A percentile compares a stretch with the other conserved stretches of the same genome.
These are phyloP conservation scores for Orthonychiurus folsomi DNA, from an alignment of 2,888 invertebrate species.

Conservation along the genomic window DNA sequence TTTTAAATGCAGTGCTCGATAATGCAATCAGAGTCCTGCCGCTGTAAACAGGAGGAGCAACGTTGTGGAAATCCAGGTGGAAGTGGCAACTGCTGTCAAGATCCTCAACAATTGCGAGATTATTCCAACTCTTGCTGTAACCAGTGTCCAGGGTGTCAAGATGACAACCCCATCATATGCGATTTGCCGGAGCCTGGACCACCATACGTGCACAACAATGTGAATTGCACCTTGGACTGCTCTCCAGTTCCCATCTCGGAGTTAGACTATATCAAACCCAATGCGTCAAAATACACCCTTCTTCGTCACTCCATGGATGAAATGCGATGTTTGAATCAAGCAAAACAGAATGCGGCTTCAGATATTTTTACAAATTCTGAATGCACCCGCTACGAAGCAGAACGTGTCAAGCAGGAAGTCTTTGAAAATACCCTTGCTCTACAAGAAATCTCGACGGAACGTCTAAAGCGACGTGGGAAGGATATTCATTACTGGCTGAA, in stretches of 20 bases:
- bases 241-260: slow-evolving; percentile 37
- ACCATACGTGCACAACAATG: slow-evolving; percentile 37
- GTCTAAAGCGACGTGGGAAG: slow-evolving; percentile 45
- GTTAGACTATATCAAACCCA: slow-evolving; percentile 37
- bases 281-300: slow-evolving; percentile 34
- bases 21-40: not conserved
- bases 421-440: slow-evolving; percentile 32
- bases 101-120: slow-evolving; percentile 37
- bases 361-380: slow-evolving; percentile 37
- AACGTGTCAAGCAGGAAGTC: slow-evolving; percentile 27
- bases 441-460: slow-evolving; percentile 35
- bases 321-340: slow-evolving; percentile 35
- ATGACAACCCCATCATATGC: slow-evolving; percentile 22
- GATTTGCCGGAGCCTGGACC: slow-evolving; percentile 31
- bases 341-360: slow-evolving; percentile 36
- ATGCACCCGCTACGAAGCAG: slow-evolving; percentile 37
- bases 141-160: slow-evolving; percentile 28
- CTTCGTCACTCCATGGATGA: slow-evolving; percentile 39
- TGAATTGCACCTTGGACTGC: slow-evolving; percentile 38
- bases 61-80: not conserved
- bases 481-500: slow-evolving; percentile 66
- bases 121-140: slow-evolving; percentile 35
- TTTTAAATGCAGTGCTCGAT: not conserved
- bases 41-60: not conserved
- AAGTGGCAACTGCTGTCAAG: slow-evolving; percentile 25